These are phyloP conservation scores for Gryllus longicercus DNA, from an alignment of 2,888 invertebrate genomes.

Conservation along the genomic window DNA sequence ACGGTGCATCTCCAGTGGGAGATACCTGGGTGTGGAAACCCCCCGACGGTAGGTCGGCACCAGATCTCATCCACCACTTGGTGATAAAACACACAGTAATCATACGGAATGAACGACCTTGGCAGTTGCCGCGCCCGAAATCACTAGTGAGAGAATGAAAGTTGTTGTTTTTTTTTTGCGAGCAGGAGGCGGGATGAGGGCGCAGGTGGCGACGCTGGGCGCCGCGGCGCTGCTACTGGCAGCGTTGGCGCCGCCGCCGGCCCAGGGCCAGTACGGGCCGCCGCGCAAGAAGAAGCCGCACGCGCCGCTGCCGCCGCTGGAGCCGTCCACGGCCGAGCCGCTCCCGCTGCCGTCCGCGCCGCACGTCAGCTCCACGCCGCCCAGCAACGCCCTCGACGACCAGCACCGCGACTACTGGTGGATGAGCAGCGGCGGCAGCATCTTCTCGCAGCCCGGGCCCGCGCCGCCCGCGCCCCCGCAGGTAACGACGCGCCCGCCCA, in stretches of 20 bases:
- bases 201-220: not conserved
- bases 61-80: no score
- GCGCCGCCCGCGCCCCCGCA: not conserved
- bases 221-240: not conserved
- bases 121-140: no score
- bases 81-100: no score
- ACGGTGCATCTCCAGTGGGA: no score
- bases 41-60: no score
- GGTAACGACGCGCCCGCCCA: not conserved
- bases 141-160: no score
- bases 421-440: not conserved
- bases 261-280: not conserved
- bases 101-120: no score
- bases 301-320: not conserved
- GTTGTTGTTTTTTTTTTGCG: no score
- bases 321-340: not conserved
- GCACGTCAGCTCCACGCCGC: not conserved
- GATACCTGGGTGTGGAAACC: no score
- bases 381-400: not conserved
- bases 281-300: constrained; percentile 10
- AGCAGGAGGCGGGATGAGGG: no score
- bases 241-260: not conserved
- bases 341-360: not conserved
- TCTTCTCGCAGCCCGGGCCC: not conserved
- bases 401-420: not conserved